phyloP scores from a whole-genome alignment of 37 sponge, comb jelly and placozoan genomes.

The Dysidea cf. avara region DNA sequence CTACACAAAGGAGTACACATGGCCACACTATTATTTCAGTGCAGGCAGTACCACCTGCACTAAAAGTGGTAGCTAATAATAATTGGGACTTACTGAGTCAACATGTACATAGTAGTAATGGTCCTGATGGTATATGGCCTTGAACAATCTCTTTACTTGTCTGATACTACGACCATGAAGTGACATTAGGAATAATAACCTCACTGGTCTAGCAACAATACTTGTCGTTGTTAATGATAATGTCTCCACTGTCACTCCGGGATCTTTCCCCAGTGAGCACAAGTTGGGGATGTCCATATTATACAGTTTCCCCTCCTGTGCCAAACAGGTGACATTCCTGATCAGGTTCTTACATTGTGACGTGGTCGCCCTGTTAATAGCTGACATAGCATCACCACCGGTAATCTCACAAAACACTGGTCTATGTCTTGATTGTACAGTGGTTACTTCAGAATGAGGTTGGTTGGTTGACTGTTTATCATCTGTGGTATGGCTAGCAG shows the following conservation, averaged over 20 bases:
- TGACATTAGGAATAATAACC: slow-evolving; percentile 76
- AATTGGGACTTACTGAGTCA: slow-evolving; percentile 66
- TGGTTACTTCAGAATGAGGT: too few species aligned
- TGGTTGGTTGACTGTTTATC: too few species aligned
- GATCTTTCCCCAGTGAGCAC: slow-evolving; percentile 57
- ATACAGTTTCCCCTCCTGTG: slow-evolving; percentile 51
- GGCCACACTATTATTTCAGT: background rate
- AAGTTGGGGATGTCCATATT: slow-evolving; percentile 35
- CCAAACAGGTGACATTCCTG: slow-evolving; percentile 60
- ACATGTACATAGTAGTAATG: slow-evolving; percentile 92
- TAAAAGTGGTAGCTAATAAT: background rate
- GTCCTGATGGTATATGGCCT: slow-evolving; percentile 82
- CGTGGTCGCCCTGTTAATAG: slow-evolving; percentile 71
- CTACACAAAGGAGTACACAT: slow-evolving; percentile 24
- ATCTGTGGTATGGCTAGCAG: too few species aligned
- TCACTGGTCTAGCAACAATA: slow-evolving; percentile 17
- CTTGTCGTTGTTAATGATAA: slow-evolving; percentile 8
- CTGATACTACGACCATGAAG: slow-evolving; percentile 84
- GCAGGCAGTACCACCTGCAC: background rate
- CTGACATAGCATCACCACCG: slow-evolving; percentile 69
- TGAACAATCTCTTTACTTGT: slow-evolving; percentile 83
- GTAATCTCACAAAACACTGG: too few species aligned
- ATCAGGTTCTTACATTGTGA: slow-evolving; percentile 61
- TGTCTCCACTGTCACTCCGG: slow-evolving; percentile 30
- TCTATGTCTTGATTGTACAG: too few species aligned